These are phyloP conservation scores for Helicoverpa zea DNA, from an alignment of 1,140 invertebrate species.

Conservation along the genomic window DNA sequence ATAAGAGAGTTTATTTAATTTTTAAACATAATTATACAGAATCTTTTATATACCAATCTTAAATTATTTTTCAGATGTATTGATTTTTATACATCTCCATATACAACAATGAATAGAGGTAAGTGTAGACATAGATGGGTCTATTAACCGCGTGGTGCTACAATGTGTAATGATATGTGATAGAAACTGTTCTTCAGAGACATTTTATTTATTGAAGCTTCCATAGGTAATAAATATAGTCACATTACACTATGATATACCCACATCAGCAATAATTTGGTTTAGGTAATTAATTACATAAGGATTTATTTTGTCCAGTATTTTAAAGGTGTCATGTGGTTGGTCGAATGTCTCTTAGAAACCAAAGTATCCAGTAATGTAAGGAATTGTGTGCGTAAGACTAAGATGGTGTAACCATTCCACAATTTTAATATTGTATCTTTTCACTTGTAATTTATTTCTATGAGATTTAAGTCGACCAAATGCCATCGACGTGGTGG, in stretches of 20 bases:
- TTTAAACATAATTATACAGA: conserved; percentile 84
- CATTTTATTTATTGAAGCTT: conserved; percentile 85
- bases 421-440: conserved; percentile 47
- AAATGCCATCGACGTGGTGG: conserved; percentile 50
- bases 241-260: conserved; percentile 75
- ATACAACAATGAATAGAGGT: conserved; percentile 84
- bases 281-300: conserved; percentile 70
- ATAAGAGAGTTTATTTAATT: conserved; percentile 86
- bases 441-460: conserved; percentile 53
- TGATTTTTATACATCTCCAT: conserved; percentile 86
- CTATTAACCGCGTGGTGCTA: conserved; percentile 86
- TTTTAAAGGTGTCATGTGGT: conserved; percentile 62
- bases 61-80: conserved; percentile 87
- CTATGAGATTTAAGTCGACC: conserved; percentile 58
- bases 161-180: conserved; percentile 86
- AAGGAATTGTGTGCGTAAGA: conserved; percentile 52
- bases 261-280: conserved; percentile 79
- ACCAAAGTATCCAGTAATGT: conserved; percentile 67
- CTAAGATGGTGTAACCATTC: conserved; percentile 49
- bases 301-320: conserved; percentile 74
- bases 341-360: conserved; percentile 72
- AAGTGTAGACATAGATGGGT: conserved; percentile 85
- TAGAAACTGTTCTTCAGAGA: conserved; percentile 85
- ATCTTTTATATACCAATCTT: conserved; percentile 84
- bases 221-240: conserved; percentile 81